Evolutionary conservation across 2,113 vertebrate genomes (phyloP).

Genomic region (Gymnarchus niloticus): DNA sequence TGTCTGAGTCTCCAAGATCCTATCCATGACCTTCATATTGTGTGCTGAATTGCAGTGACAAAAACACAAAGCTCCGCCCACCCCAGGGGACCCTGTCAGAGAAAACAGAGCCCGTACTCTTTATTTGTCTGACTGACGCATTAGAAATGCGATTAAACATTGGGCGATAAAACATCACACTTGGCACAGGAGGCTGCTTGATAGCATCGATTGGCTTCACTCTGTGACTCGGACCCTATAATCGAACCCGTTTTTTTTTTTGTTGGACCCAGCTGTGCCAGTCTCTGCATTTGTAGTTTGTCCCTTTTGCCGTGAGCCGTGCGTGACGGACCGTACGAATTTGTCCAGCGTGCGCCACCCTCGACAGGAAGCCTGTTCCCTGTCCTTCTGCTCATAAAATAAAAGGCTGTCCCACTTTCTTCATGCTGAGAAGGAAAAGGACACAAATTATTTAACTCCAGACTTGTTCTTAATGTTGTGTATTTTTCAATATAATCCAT

Average conservation of each 20-base stretch:
- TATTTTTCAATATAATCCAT: neutral
- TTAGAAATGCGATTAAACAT: neutral
- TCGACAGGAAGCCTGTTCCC: neutral
- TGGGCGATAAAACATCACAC: too few species aligned
- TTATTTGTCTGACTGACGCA: neutral
- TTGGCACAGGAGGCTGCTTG: too few species aligned
- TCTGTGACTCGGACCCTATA: neutral
- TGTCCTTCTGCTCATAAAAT: neutral
- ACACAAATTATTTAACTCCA: too few species aligned
- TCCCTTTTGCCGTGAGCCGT: neutral
- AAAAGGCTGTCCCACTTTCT: neutral
- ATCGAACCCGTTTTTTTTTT: neutral
- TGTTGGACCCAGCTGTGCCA: neutral
- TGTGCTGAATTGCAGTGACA: constrained; percentile 12
- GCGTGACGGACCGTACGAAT: neutral
- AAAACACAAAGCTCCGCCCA: constrained; percentile 32
- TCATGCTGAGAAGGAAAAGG: neutral
- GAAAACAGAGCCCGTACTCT: neutral
- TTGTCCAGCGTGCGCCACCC: neutral
- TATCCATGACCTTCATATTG: neutral
- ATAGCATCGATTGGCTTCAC: neutral
- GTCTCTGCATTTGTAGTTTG: neutral
- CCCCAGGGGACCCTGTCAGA: neutral
- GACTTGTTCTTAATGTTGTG: neutral
- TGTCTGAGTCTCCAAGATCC: constrained; percentile 16